phyloP scores from a whole-genome alignment of 2,888 invertebrate species.

The Eledona agricola region DNA sequence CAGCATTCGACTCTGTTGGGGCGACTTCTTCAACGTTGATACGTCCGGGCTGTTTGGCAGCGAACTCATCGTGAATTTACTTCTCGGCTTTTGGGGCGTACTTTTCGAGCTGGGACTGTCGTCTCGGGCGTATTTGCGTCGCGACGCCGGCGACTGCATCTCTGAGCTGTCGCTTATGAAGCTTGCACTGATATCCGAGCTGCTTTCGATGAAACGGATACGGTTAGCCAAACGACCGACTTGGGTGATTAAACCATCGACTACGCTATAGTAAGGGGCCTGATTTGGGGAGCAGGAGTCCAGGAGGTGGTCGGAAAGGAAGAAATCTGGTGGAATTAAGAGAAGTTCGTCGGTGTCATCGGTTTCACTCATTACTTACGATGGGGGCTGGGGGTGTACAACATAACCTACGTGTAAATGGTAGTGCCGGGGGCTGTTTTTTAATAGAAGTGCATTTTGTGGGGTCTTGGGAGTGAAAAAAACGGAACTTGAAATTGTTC shows the following conservation, averaged over 20 bases:
- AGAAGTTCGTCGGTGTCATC: constrained; percentile 86
- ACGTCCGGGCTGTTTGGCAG: constrained; percentile 54
- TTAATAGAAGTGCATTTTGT: too few species aligned
- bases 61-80: constrained; percentile 53
- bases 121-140: constrained; percentile 50
- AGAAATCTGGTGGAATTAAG: constrained; percentile 80
- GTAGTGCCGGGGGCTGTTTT: constrained; percentile 2
- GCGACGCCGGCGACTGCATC: constrained; percentile 39
- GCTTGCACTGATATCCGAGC: constrained; percentile 52
- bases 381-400: constrained; percentile 1
- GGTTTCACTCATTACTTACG: constrained; percentile 70
- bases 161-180: constrained; percentile 44
- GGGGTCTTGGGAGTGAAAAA: too few species aligned
- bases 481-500: too few species aligned
- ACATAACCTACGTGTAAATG: constrained; percentile 14
- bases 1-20: constrained; percentile 33
- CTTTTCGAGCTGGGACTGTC: constrained; percentile 56
- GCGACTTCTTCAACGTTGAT: constrained; percentile 2
- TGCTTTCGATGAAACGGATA: constrained; percentile 64
- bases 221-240: constrained; percentile 68
- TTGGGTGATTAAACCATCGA: constrained; percentile 71
- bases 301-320: constrained; percentile 69
- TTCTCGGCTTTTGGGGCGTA: constrained; percentile 59
- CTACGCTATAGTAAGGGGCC: constrained; percentile 63
- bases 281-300: constrained; percentile 33